Base-by-base conservation (phyloP, 2,888 invertebrate genomes). In the Prenolepis imparis region DNA sequence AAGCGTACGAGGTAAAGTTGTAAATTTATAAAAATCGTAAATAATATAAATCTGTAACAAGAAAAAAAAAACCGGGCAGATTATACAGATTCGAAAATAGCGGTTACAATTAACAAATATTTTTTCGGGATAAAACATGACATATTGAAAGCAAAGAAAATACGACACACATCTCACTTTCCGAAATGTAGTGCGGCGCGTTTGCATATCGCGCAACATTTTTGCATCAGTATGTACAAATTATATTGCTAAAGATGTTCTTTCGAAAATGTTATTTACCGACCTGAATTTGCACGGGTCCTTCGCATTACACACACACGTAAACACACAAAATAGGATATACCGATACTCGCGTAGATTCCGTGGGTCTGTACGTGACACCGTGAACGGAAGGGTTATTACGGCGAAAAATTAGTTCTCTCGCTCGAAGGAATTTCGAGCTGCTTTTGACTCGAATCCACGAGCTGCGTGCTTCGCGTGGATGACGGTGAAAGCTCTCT, bases 371-470 rank as follows among this genome's bases (percentile, higher is more conserved):
- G 70, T 59, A 28, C 74, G 32, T 44, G 72, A 78, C 70, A 57
- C 41, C 68, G 77, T 15, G 39, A 59, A 78, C 32, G 59, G 21
- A 80, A 44, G 72, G 36, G 70, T 67, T 28, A 61, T 77, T 64
- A 39, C 77, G 41, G 67, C 28, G 72, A 61, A 59, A 80, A 61
- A 59, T 72, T 72, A 72, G 59, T 72, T 39, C 55, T 75, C 55
- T 9, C 70, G 57, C 78, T 70, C 68, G 57, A 55, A 57, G 41
- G 59, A 44, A 61, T 48, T 44, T 61, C 72, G 59, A 36, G 59
- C 41, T 61, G 78, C 78, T 48, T 80, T 59, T 36, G 59, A 70
- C 78, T 70, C 32, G 78, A 70, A 36, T 70, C 32, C 59, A 36
- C 72, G 57, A n/a, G 41, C 15, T n/a, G 57, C 11, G 57, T 66